Base-by-base conservation (phyloP, 2,888 invertebrate species). In the Xanthia togata region DNA sequence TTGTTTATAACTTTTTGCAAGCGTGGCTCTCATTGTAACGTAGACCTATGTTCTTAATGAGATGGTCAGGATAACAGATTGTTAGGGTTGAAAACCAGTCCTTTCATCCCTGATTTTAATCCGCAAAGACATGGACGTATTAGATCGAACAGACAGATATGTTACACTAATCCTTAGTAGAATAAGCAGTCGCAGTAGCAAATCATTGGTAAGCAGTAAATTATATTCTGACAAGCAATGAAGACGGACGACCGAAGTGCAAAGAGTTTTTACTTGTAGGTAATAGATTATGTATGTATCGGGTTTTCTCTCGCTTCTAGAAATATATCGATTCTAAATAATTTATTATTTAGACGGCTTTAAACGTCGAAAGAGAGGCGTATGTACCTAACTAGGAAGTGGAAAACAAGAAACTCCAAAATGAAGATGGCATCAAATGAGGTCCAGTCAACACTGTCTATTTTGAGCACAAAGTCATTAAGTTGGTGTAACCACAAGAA, bases 131-230 rank as follows among this genome's bases (percentile, higher is more conserved):
- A 82, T 83, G 73, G 70, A 78, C 60, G 31, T 60, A 73, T 69
- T 63, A 79, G 73, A 84, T 82, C 60, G 12, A 62, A 63, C n/a
- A 74, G 71, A 82, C 71, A 72, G 85, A 82, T 84, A 79, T 59
- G 74, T 76, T 67, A 59, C 63, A 71, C 55, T 82, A 82, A 84
- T 79, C 84, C 76, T 85, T 84, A 74, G 41, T 57, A 11, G 78
- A 70, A 83, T 78, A 72, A 72, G 71, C 60, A 69, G 78, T 12
- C n/a, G 9, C 23, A 23, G 53, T 57, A 65, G 12, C 35, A 47
- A 59, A 44, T 68, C 73, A 73, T 62, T 73, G 68, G 31, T 69
- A 65, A 60, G 67, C 57, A 71, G 81, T 23, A 84, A 84, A 84
- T 77, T 73, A 84, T 73, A 73, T 67, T 74, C 73, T 73, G 78